Evolutionary conservation across 2,888 invertebrate species (phyloP), one percentile per base, ranked within the genome.

Genomic region (Smittia sp.): DNA sequence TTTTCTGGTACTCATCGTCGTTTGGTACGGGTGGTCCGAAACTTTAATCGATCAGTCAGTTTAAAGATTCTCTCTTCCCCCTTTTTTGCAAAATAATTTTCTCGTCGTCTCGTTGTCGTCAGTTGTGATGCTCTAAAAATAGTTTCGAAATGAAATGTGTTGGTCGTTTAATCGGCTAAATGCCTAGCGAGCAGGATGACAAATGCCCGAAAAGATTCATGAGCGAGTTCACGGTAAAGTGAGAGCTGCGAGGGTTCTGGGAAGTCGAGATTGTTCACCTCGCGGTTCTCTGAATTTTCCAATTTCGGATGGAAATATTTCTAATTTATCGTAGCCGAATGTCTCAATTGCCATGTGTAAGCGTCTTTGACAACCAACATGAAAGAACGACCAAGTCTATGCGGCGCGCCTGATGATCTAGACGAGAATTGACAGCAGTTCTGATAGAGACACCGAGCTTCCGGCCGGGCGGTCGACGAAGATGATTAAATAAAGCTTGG

Each of bases 361-460:
- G 22, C 7, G 20, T 18, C 18, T n/a, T n/a, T n/a, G 62, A 62
- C 20, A n/a, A n/a, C n/a, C n/a, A 39, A 13, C 39, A 39, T 39
- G 39, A 39, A 39, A 11, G 52, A 52, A 52, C n/a, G n/a, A n/a
- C n/a, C n/a, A 7, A 13, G 62, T 62, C 18, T 3, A 7, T 62
- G 9, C 62, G 6, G 7, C 4, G 62, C 62, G n/a, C n/a, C n/a
- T n/a, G 24, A 18, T 6, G 1, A n/a, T 22, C 22, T 62, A 62
- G 62, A 62, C 62, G 15, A 62, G 2, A 62, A 24, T 22, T 62
- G 62, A 22, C 62, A n/a, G n/a, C n/a, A 62, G 20, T 18, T 62
- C 18, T 62, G 62, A 62, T 62, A 24, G 62, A 62, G 62, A 62
- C 62, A 62, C 62, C 62, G 24, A 62, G 24, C n/a, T 62, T 62